Conservation (phyloP, 2,797 vertebrate species). For the Propithecus perrieri region DNA sequence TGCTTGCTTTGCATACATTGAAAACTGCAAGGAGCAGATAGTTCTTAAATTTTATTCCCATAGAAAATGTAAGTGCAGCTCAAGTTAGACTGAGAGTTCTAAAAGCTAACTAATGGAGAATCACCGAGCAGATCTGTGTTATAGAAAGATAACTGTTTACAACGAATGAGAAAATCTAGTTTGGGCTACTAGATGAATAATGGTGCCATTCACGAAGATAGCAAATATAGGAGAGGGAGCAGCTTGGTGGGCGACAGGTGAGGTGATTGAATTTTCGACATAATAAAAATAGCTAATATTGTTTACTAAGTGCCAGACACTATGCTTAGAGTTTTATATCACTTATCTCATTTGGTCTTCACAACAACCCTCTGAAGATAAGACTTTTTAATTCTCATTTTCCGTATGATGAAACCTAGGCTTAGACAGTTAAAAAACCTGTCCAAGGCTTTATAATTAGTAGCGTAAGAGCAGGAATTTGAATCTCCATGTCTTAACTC, state of each 20-base stretch:
- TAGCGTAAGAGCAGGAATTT: slow-evolving; percentile 48
- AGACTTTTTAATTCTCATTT: slow-evolving; percentile 34
- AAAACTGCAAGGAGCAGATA: slow-evolving; percentile 28
- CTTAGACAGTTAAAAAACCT: slow-evolving; percentile 44
- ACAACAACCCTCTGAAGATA: slow-evolving; percentile 26
- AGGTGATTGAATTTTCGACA: slow-evolving; percentile 33
- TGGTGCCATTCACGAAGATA: slow-evolving; percentile 32
- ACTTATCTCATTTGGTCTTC: slow-evolving; percentile 60
- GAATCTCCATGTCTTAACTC: slow-evolving; percentile 35
- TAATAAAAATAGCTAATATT: slow-evolving; percentile 48
- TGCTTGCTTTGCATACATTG: slow-evolving; percentile 45
- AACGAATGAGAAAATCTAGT: slow-evolving; percentile 42
- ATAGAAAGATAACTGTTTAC: not conserved
- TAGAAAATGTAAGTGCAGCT: slow-evolving; percentile 29
- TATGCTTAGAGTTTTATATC: slow-evolving; percentile 43
- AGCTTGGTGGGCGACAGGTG: not conserved
- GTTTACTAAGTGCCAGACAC: slow-evolving; percentile 27
- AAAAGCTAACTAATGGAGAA: slow-evolving; percentile 7
- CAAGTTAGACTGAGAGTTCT: slow-evolving; percentile 45
- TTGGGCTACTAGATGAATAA: slow-evolving; percentile 24
- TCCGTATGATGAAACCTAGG: slow-evolving; percentile 46
- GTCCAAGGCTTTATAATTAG: not conserved
- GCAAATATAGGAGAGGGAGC: slow-evolving; percentile 17
- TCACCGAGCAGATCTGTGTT: slow-evolving; percentile 44
- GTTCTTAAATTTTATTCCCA: slow-evolving; percentile 54